Base-by-base conservation (phyloP, 2,888 invertebrate genomes). In the Drosophila suboccidentalis region DNA sequence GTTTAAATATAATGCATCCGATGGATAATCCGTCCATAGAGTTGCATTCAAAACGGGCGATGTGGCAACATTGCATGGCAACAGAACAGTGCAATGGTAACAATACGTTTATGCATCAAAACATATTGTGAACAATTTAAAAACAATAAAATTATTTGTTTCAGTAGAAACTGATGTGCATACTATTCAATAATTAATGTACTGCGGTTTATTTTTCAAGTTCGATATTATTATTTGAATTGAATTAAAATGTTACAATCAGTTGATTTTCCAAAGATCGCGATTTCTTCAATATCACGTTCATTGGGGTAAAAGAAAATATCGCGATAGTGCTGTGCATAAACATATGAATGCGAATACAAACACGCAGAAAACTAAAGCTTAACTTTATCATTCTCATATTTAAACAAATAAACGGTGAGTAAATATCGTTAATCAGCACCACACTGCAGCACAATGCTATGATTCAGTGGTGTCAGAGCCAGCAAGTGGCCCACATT, bases 391-490 rank as follows among this genome's bases (percentile, higher is more conserved):
- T 83, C 80, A 75, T 86, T 86, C 81, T 90, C 85, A 74, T 63
- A 74, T 84, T 76, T 86, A 81, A 84, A 88, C 84, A 89, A 90
- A 90, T 87, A 87, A 90, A 91, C 81, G 87, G 90, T 90, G 71
- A 89, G 89, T 87, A 78, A 87, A 87, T 87, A 89, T 73, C 57
- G 60, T 67, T 80, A 84, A 87, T 89, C 84, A 82, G 71, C 82
- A 73, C 75, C 81, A 65, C 66, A 72, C 59, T 64, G 61, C 41
- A 60, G 26, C 68, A 59, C 53, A 60, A 66, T 70, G 62, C 50
- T 41, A 72, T 81, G 78, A 80, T 75, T 82, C 87, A 84, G 82
- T 84, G 57, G 66, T 63, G 47, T 68, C 71, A 68, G 43, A 60
- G 62, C 76, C 70, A 80, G 55, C 71, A 63, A 71, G 59, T 61